These are phyloP conservation scores for Pteruthius melanotis DNA, from an alignment of 2,113 vertebrate species.

Conservation along the genomic window DNA sequence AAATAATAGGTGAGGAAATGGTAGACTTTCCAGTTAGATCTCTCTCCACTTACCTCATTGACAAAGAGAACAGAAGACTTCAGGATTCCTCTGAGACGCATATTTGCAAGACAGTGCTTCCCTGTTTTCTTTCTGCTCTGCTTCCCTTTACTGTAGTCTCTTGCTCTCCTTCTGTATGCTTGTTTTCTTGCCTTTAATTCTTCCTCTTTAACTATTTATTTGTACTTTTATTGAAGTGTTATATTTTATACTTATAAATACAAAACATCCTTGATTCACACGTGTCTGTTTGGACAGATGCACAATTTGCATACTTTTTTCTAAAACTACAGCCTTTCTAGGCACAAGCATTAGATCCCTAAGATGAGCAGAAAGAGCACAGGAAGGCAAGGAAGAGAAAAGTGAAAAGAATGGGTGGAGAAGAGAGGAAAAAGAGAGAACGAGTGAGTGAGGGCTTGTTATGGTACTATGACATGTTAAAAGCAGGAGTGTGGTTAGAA, in stretches of 20 bases:
- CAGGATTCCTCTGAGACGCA: not conserved
- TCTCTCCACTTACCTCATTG: not conserved
- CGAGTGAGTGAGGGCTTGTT: fast-evolving
- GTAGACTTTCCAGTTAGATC: not conserved
- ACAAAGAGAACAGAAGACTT: not conserved
- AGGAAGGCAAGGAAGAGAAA: not conserved
- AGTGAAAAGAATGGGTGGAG: not conserved
- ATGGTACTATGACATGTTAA: not conserved
- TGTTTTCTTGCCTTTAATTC: not conserved
- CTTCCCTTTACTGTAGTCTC: not conserved
- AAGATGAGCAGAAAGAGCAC: not conserved
- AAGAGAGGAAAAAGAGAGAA: not conserved
- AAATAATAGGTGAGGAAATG: not conserved
- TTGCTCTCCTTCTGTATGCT: not conserved
- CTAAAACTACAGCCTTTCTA: not conserved
- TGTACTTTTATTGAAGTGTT: not conserved
- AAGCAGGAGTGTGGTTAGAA: not conserved
- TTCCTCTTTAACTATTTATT: not conserved
- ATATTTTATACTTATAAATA: not conserved
- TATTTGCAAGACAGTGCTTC: not conserved
- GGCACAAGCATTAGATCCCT: not conserved
- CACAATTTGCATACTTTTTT: not conserved
- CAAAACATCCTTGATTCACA: not conserved
- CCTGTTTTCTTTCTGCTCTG: not conserved
- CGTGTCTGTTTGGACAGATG: not conserved